Evolutionary conservation across 2,888 invertebrate species (phyloP).

Genomic region (Xylota sylvarum): DNA sequence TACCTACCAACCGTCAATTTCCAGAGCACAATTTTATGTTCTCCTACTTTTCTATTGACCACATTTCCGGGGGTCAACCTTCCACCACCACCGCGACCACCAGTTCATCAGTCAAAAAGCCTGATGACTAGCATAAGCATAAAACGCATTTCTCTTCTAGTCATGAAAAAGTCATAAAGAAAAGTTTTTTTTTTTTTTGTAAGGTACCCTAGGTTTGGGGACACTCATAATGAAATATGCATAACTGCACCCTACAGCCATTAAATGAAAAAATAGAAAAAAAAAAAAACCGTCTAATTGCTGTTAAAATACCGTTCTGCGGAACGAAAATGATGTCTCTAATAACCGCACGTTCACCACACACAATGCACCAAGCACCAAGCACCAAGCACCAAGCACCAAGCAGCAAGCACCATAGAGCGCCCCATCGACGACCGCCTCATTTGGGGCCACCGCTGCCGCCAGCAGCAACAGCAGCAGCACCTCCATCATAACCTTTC

Average conservation of each 20-base stretch:
- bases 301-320: conserved; percentile 75
- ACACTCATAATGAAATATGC: conserved; percentile 71
- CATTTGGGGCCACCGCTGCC: conserved; percentile 24
- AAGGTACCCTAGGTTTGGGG: conserved; percentile 24
- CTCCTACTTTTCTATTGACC: conserved; percentile 34
- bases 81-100: neutral
- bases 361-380: conserved; percentile 36
- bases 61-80: conserved; percentile 57
- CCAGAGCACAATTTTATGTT: conserved; percentile 22
- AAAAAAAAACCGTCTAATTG: conserved; percentile 67
- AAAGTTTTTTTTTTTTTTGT: neutral
- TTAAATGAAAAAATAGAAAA: conserved; percentile 40
- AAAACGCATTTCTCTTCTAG: conserved; percentile 14
- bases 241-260: conserved; percentile 71
- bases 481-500: conserved; percentile 48
- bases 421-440: conserved; percentile 13
- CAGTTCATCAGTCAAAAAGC: conserved; percentile 43
- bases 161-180: conserved; percentile 43
- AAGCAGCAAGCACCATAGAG: conserved; percentile 5
- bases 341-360: conserved; percentile 67
- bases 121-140: neutral
- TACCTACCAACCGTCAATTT: neutral
- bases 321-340: conserved; percentile 70
- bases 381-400: neutral
- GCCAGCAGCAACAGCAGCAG: conserved; percentile 3